Evolutionary conservation across 1,140 invertebrate species (phyloP).

Genomic region (Micrasema longulum): DNA sequence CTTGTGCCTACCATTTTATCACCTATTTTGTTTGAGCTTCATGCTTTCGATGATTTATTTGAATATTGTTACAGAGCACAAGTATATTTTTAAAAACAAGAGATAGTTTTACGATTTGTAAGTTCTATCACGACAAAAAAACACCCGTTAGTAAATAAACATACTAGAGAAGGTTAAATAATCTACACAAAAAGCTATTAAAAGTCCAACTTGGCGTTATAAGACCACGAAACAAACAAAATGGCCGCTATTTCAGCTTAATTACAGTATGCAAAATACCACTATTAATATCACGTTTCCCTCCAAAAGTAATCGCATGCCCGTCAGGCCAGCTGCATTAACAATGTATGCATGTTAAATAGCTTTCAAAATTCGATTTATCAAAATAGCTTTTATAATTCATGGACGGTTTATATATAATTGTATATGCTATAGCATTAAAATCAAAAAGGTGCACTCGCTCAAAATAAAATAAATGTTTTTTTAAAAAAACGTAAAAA

Average conservation of each 20-base stretch:
- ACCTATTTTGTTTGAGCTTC: too few species aligned
- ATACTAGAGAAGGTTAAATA: constrained; percentile 5
- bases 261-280: constrained; percentile 35
- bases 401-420: background rate
- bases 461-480: too few species aligned
- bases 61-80: too few species aligned
- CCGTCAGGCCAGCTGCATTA: background rate
- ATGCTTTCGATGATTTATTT: too few species aligned
- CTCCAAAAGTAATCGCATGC: constrained; percentile 10
- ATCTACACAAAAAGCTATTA: constrained; percentile 46
- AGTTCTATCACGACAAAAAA: too few species aligned
- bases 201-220: constrained; percentile 27
- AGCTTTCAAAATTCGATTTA: background rate
- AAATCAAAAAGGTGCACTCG: constrained; percentile 5
- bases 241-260: constrained; percentile 23
- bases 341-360: background rate
- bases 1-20: too few species aligned
- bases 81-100: too few species aligned
- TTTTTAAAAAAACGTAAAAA: too few species aligned
- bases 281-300: constrained; percentile 8
- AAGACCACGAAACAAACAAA: constrained; percentile 20
- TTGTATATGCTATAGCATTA: background rate
- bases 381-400: background rate
- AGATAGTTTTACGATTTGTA: too few species aligned
- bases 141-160: too few species aligned